A percentile compares a stretch with the other conserved stretches of the same genome.
Evolutionary conservation across 2,888 invertebrate genomes (phyloP).

Genomic region (Platycheirus rosarum): DNA sequence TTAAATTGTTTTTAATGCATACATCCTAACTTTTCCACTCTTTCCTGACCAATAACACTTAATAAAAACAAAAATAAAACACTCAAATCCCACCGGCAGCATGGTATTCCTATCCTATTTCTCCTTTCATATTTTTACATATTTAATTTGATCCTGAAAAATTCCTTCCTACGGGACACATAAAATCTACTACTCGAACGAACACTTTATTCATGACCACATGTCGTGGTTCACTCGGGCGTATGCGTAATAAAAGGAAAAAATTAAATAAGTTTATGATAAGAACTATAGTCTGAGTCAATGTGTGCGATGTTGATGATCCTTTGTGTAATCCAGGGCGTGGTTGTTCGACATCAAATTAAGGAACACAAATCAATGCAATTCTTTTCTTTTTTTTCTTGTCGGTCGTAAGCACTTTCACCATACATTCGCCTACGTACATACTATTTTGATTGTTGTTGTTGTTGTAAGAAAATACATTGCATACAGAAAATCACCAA

Average conservation of each 20-base stretch:
- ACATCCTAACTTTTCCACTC: too few relatives aligned
- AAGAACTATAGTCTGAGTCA: constrained; percentile 4
- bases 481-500: constrained; percentile 35
- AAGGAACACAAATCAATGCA: constrained; percentile 67
- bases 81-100: background rate
- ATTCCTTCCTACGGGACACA: constrained; percentile 24
- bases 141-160: constrained; percentile 43
- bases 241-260: constrained; percentile 56
- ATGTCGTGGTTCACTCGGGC: constrained; percentile 32
- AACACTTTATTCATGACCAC: constrained; percentile 27
- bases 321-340: constrained; percentile 50
- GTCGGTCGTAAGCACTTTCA: constrained; percentile 16
- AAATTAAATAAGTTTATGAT: constrained; percentile 4
- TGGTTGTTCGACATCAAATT: constrained; percentile 56
- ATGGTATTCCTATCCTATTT: too few relatives aligned
- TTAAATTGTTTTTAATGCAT: too few relatives aligned
- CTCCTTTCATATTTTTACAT: background rate
- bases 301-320: background rate
- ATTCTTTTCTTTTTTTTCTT: constrained; percentile 25
- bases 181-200: constrained; percentile 16
- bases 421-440: constrained; percentile 15
- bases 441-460: constrained; percentile 16
- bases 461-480: constrained; percentile 1
- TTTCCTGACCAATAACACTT: too few relatives aligned
- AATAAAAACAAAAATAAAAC: too few relatives aligned